Percentiles rank a stretch among this genome's conserved stretches.
Conservation (phyloP, 92 coral and sea anemone species). For the Epizoanthus ramosus region DNA sequence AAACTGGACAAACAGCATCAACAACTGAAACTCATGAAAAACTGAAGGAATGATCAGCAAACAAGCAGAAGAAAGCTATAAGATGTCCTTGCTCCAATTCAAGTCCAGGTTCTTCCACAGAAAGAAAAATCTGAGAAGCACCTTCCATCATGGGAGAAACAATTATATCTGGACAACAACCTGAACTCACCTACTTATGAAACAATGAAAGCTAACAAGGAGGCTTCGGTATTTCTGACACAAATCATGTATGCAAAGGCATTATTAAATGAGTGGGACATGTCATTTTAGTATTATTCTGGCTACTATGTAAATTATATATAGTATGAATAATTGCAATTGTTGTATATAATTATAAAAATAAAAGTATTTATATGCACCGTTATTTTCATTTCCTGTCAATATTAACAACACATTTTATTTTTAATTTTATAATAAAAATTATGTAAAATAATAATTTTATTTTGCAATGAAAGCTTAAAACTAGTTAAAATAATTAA, state of each 20-base stretch:
- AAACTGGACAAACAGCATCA: slow-evolving; percentile 4
- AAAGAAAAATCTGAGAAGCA: slow-evolving; percentile 37
- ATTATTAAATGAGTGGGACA: slow-evolving; percentile 45
- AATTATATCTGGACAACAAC: slow-evolving; percentile 44
- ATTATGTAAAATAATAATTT: not conserved
- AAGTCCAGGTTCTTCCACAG: slow-evolving; percentile 51
- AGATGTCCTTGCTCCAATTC: slow-evolving; percentile 42
- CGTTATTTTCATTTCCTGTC: slow-evolving; percentile 1
- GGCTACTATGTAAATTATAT: not conserved
- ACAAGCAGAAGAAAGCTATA: slow-evolving; percentile 41
- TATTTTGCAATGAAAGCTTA: not conserved
- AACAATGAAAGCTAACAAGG: slow-evolving; percentile 40
- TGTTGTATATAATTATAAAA: not conserved
- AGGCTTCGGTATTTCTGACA: slow-evolving; percentile 30
- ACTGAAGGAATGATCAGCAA: slow-evolving; percentile 1
- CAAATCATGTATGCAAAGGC: slow-evolving; percentile 31
- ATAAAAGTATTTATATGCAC: not conserved
- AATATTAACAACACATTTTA: not conserved
- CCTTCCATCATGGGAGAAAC: slow-evolving; percentile 55
- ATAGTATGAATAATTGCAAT: slow-evolving; percentile 1
- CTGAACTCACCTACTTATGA: slow-evolving; percentile 49
- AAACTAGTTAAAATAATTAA: not conserved
- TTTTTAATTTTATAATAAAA: not conserved
- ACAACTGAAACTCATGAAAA: slow-evolving; percentile 23
- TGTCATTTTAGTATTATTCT: slow-evolving; percentile 9